Percentiles rank a stretch among this genome's conserved stretches.
These are phyloP conservation scores for Drosophila mettleri DNA, from an alignment of 2,888 invertebrate species.

Conservation along the genomic window DNA sequence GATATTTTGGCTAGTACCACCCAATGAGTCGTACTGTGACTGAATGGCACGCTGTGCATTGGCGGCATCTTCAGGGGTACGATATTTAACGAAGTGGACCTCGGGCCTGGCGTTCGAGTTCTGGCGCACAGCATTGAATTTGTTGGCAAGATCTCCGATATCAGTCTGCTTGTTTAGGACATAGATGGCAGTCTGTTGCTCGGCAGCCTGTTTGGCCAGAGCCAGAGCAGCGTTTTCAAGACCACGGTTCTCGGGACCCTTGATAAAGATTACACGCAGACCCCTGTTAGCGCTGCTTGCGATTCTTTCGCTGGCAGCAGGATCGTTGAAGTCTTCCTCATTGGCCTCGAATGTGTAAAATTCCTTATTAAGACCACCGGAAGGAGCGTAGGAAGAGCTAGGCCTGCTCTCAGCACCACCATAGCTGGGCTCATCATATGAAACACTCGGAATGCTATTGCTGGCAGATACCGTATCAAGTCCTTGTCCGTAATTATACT, in stretches of 20 bases:
- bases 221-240: conserved; percentile 79
- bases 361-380: conserved; percentile 72
- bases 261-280: conserved; percentile 83
- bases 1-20: conserved; percentile 70
- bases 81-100: conserved; percentile 83
- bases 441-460: conserved; percentile 42
- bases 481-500: conserved; percentile 75
- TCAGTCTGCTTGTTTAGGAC: conserved; percentile 80
- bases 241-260: conserved; percentile 81
- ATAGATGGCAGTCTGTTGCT: conserved; percentile 81
- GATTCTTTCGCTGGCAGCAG: conserved; percentile 58
- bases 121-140: conserved; percentile 66
- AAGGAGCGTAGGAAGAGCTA: conserved; percentile 44
- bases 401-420: conserved; percentile 44
- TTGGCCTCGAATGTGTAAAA: conserved; percentile 76
- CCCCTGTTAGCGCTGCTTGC: conserved; percentile 65
- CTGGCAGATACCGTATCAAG: conserved; percentile 46
- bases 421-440: conserved; percentile 27
- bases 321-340: conserved; percentile 73
- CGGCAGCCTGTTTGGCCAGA: conserved; percentile 72
- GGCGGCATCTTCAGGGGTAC: conserved; percentile 80
- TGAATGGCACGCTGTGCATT: conserved; percentile 81
- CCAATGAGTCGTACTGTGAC: conserved; percentile 74
- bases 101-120: conserved; percentile 77
- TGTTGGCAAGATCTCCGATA: conserved; percentile 72